A percentile compares a stretch with the other conserved stretches of the same genome.
phyloP scores from a whole-genome alignment of 1,140 invertebrate genomes.

The Pseudomyrmex sp. region DNA sequence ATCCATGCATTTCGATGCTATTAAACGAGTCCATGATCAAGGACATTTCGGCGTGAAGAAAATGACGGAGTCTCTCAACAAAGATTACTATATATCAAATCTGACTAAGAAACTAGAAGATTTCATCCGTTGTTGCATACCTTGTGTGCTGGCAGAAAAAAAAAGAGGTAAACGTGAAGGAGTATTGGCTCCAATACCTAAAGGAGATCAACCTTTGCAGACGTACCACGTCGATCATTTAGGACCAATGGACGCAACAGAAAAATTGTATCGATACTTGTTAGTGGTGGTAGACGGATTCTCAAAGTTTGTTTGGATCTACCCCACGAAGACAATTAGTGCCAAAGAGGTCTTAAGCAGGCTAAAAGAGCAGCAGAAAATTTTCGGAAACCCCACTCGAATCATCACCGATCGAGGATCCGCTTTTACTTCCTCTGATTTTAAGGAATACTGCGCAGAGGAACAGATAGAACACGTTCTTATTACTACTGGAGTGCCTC shows the following conservation, averaged over 20 bases:
- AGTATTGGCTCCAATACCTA: not conserved
- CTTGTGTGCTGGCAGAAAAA: not conserved
- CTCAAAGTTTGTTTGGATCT: not conserved
- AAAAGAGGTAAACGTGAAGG: not conserved
- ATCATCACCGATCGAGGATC: constrained; percentile 14
- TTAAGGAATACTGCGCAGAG: constrained; percentile 61
- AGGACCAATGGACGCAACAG: not conserved
- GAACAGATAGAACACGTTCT: constrained; percentile 73
- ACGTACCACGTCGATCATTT: constrained; percentile 27
- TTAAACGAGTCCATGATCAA: too few species aligned
- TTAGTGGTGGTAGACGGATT: not conserved
- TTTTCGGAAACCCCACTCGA: not conserved
- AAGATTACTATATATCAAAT: too few species aligned
- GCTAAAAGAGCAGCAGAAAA: not conserved
- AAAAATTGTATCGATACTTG: not conserved
- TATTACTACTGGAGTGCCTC: constrained; percentile 74
- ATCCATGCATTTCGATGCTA: too few species aligned
- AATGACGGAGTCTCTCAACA: too few species aligned
- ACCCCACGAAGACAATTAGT: not conserved
- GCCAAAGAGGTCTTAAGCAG: not conserved
- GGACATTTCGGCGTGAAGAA: too few species aligned
- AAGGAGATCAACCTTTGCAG: not conserved
- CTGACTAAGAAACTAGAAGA: too few species aligned
- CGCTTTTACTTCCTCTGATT: constrained; percentile 52
- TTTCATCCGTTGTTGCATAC: not conserved